Evolutionary conservation across 2,797 vertebrate species (phyloP).

Genomic region (Cyclura pinguis): DNA sequence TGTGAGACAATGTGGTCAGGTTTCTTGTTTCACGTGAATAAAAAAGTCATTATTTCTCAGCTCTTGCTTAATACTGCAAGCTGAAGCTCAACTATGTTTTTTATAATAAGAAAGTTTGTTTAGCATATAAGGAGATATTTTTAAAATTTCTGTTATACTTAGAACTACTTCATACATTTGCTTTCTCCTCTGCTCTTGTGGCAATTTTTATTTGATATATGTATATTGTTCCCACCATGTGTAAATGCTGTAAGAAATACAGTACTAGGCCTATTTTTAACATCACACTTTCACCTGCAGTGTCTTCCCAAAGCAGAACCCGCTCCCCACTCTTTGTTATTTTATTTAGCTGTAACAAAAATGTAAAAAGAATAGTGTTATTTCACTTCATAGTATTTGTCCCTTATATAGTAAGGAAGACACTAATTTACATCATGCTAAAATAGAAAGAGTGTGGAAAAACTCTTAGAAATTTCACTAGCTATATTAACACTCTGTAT

Average conservation of each 20-base stretch:
- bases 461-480: not conserved
- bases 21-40: not conserved
- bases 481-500: not conserved
- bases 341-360: not conserved
- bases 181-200: not conserved
- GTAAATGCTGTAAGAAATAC: not conserved
- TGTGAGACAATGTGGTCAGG: not conserved
- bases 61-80: not conserved
- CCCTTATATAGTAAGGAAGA: not conserved
- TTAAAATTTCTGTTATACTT: slow-evolving; percentile 8
- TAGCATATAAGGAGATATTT: not conserved
- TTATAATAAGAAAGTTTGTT: not conserved
- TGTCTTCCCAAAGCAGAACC: not conserved
- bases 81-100: not conserved
- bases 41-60: not conserved
- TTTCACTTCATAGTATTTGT: not conserved
- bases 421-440: not conserved
- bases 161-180: not conserved
- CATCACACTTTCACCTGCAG: not conserved
- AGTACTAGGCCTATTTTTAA: slow-evolving; percentile 11
- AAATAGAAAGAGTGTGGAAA: not conserved
- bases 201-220: not conserved
- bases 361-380: not conserved
- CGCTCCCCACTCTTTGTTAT: not conserved
- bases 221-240: not conserved